phyloP scores from a whole-genome alignment of 1,140 invertebrate species.

The Halyomorpha halys region DNA sequence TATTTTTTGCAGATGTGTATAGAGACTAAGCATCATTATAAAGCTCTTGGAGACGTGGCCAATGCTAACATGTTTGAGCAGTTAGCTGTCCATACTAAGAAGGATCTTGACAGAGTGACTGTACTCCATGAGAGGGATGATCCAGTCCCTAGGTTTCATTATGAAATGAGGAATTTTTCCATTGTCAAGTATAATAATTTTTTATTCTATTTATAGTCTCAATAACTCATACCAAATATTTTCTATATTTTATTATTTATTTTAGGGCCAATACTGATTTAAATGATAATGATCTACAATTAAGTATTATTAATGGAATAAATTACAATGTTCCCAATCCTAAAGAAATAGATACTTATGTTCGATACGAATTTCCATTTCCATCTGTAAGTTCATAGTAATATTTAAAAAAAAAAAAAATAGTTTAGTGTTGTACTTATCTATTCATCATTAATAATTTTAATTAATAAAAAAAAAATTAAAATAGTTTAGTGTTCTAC shows the following conservation, averaged over 20 bases:
- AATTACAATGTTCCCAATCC: constrained; percentile 75
- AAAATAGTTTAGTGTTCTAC: neutral
- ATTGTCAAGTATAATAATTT: constrained; percentile 63
- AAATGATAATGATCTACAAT: constrained; percentile 79
- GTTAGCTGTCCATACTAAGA: constrained; percentile 67
- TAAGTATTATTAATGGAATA: constrained; percentile 75
- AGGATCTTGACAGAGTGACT: constrained; percentile 79
- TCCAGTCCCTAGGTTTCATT: constrained; percentile 77
- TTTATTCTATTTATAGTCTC: constrained; percentile 10
- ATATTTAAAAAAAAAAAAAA: neutral
- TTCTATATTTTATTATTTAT: constrained; percentile 25
- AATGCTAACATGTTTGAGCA: constrained; percentile 84
- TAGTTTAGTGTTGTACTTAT: neutral
- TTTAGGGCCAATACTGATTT: constrained; percentile 78
- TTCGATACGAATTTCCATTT: constrained; percentile 87
- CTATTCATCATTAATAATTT: too few species aligned
- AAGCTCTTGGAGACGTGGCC: constrained; percentile 84
- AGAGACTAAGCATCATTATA: constrained; percentile 77
- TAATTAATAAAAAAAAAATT: neutral
- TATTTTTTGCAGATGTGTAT: constrained; percentile 59
- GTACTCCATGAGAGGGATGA: constrained; percentile 50
- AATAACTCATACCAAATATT: too few species aligned
- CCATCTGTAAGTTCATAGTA: constrained; percentile 55
- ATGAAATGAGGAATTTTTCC: constrained; percentile 78
- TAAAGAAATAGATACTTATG: constrained; percentile 87